phyloP scores from a whole-genome alignment of 2,888 invertebrate species.

The Cylindroiulus punctatus region DNA sequence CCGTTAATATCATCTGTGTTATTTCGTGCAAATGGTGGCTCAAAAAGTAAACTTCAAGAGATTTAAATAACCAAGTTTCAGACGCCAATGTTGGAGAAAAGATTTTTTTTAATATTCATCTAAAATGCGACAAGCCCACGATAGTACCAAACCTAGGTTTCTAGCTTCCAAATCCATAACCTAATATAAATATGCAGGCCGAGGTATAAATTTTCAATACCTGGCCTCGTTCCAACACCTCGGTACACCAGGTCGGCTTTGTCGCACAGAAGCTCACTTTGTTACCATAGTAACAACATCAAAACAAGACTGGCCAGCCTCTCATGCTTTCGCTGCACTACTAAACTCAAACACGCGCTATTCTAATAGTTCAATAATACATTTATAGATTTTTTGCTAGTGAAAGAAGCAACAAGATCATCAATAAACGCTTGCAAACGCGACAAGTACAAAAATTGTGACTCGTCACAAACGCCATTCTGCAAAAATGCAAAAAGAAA shows the following conservation, averaged over 20 bases:
- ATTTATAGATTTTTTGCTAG: conserved; percentile 18
- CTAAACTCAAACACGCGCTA: neutral
- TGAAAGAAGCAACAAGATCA: conserved; percentile 23
- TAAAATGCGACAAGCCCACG: neutral
- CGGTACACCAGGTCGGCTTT: conserved; percentile 48
- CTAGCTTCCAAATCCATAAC: conserved; percentile 4
- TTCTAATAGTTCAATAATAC: conserved; percentile 54
- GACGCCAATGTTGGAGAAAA: neutral
- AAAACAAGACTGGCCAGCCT: conserved; percentile 52
- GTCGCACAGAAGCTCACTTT: conserved; percentile 43
- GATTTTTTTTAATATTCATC: neutral
- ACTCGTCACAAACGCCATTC: neutral
- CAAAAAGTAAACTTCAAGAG: neutral
- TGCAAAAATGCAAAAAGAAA: neutral
- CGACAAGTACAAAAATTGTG: neutral
- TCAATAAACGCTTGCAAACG: neutral
- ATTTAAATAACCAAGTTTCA: neutral
- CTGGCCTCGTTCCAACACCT: conserved; percentile 52
- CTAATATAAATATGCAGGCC: conserved; percentile 15
- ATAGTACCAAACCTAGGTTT: neutral
- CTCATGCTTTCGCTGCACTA: conserved; percentile 33
- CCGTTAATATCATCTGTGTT: conserved; percentile 33
- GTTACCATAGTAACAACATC: conserved; percentile 50
- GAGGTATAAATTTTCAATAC: conserved; percentile 42
- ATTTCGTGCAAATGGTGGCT: neutral